Percentiles rank a stretch among this genome's conserved stretches.
Conservation (phyloP, 2,113 vertebrate species). For the Holacanthus passer region DNA sequence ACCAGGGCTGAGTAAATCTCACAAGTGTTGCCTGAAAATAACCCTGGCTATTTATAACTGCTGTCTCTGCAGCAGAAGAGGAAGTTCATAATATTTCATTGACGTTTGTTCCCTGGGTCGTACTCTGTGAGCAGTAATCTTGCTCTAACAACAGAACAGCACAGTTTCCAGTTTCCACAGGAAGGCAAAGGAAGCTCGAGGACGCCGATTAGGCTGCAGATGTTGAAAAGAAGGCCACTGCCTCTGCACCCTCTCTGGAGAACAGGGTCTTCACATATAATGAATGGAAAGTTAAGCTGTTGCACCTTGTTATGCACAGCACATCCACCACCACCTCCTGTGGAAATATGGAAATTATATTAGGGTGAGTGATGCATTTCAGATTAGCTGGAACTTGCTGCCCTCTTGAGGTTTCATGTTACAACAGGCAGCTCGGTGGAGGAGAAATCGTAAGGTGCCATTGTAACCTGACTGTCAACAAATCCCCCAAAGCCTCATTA, state of each 20-base stretch:
- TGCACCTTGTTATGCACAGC: slow-evolving; percentile 5
- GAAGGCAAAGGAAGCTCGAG: slow-evolving; percentile 61
- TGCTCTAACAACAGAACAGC: slow-evolving; percentile 45
- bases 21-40: slow-evolving; percentile 73
- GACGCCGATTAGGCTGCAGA: slow-evolving; percentile 60
- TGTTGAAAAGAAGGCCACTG: slow-evolving; percentile 14
- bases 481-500: neutral
- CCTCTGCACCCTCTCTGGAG: slow-evolving; percentile 3
- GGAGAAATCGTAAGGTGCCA: slow-evolving; percentile 1
- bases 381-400: slow-evolving; percentile 64
- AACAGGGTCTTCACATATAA: neutral
- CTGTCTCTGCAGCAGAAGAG: slow-evolving; percentile 69
- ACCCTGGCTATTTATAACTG: slow-evolving; percentile 73
- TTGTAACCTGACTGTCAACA: slow-evolving; percentile 38
- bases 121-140: slow-evolving; percentile 33
- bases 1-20: slow-evolving; percentile 64
- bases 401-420: slow-evolving; percentile 74
- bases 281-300: slow-evolving; percentile 17
- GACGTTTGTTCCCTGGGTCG: slow-evolving; percentile 68
- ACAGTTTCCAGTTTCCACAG: slow-evolving; percentile 77
- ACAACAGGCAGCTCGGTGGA: slow-evolving; percentile 34
- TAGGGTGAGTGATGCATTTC: neutral
- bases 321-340: slow-evolving; percentile 21
- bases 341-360: slow-evolving; percentile 43
- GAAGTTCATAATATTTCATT: slow-evolving; percentile 77